These are phyloP conservation scores for Acanthococcus lagerstroemiae DNA, from an alignment of 2,888 invertebrate genomes.

Conservation along the genomic window DNA sequence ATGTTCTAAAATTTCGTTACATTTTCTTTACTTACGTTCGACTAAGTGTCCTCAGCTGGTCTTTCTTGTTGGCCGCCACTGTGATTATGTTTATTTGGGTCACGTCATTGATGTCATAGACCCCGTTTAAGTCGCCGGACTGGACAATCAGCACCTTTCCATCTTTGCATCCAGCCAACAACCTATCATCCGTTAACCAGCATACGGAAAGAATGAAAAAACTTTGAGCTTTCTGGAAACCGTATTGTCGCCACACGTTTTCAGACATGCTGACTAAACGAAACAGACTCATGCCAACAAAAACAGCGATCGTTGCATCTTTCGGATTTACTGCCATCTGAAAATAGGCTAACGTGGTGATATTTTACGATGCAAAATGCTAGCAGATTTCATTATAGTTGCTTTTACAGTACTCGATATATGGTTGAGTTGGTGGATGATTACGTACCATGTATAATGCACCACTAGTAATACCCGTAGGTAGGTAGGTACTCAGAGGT, in stretches of 20 bases:
- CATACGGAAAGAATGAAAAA: conserved; percentile 62
- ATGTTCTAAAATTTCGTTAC: too few species aligned
- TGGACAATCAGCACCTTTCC: conserved; percentile 72
- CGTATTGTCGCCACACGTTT: conserved; percentile 69
- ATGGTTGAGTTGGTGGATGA: too few species aligned
- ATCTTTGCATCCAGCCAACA: conserved; percentile 69
- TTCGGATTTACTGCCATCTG: conserved; percentile 68
- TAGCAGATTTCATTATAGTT: background rate
- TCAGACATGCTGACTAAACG: conserved; percentile 67
- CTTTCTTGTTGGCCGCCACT: conserved; percentile 9
- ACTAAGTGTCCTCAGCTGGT: conserved; percentile 2
- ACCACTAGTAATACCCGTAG: too few species aligned
- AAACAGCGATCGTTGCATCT: conserved; percentile 62
- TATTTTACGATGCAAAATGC: background rate
- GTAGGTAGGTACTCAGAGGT: too few species aligned
- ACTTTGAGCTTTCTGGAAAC: conserved; percentile 70
- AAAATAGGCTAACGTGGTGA: too few species aligned
- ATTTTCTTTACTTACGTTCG: conserved; percentile 14
- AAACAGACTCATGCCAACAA: conserved; percentile 55
- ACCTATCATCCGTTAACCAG: conserved; percentile 72
- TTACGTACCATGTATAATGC: too few species aligned
- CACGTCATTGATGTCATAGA: conserved; percentile 48
- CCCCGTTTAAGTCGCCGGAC: conserved; percentile 67
- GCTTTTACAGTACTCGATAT: background rate
- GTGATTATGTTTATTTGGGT: conserved; percentile 14